Evolutionary conservation across 1,140 invertebrate genomes (phyloP).

Genomic region (Calliopsis andreniformis): DNA sequence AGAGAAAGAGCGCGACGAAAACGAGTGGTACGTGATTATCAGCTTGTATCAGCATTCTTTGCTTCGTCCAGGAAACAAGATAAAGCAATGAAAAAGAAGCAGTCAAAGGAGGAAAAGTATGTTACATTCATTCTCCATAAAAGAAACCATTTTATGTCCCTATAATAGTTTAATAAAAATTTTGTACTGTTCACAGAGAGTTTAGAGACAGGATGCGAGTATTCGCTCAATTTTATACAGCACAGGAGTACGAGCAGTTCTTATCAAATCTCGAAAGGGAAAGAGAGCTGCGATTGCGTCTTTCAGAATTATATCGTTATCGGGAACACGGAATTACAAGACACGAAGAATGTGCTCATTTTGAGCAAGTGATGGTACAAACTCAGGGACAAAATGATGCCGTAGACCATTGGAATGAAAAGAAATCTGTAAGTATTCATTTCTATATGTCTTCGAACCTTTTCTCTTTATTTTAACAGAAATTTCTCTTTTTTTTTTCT

Average conservation of each 20-base stretch:
- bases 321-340: conserved; percentile 90
- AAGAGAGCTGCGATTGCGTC: conserved; percentile 89
- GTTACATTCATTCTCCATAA: conserved; percentile 51
- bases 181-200: conserved; percentile 82
- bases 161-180: conserved; percentile 16
- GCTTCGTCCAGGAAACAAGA: conserved; percentile 80
- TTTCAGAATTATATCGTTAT: conserved; percentile 92
- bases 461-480: conserved; percentile 12
- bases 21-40: conserved; percentile 92
- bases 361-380: conserved; percentile 86
- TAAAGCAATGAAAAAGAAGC: conserved; percentile 84
- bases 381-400: conserved; percentile 74
- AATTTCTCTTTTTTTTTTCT: conserved; percentile 14
- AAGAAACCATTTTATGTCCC: conserved; percentile 14
- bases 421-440: conserved; percentile 84
- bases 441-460: conserved; percentile 22
- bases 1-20: conserved; percentile 93
- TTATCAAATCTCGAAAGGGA: conserved; percentile 90
- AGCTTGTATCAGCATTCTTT: conserved; percentile 92
- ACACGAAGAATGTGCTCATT: conserved; percentile 91
- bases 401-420: conserved; percentile 79
- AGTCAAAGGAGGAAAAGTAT: conserved; percentile 88
- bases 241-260: conserved; percentile 91
- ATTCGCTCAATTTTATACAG: conserved; percentile 93
- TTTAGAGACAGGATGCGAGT: conserved; percentile 91